A percentile compares a stretch with the other conserved stretches of the same genome.
phyloP scores from a whole-genome alignment of 2,888 invertebrate species.

The Cantharis rustica region DNA sequence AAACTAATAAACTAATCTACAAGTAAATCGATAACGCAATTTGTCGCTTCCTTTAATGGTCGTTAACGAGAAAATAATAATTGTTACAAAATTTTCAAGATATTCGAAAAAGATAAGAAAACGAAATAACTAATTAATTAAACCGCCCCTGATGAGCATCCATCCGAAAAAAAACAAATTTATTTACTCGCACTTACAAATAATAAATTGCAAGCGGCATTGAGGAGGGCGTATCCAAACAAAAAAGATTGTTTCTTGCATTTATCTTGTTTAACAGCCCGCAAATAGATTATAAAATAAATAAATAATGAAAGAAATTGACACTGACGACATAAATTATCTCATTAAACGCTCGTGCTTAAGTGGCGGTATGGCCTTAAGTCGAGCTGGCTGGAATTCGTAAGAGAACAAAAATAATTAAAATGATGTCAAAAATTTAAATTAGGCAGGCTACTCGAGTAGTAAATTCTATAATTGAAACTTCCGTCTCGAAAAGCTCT shows the following conservation, averaged over 20 bases:
- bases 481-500: constrained; percentile 14
- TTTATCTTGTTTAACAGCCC: not conserved
- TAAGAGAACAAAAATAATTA: not conserved
- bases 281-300: not conserved
- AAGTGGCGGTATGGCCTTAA: not conserved
- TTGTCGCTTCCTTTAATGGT: not conserved
- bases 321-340: not conserved
- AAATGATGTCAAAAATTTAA: not conserved
- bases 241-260: not conserved
- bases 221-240: not conserved
- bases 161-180: not conserved
- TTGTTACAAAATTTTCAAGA: not conserved
- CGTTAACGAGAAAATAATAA: not conserved
- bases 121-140: constrained; percentile 6
- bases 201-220: not conserved
- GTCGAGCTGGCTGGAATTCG: not conserved
- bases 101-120: not conserved
- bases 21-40: not conserved
- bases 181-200: constrained; percentile 1
- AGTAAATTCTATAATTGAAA: constrained; percentile 10
- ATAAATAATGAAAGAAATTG: not conserved
- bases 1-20: not conserved
- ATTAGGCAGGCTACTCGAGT: not conserved
- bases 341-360: not conserved
- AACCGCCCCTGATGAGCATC: constrained; percentile 6